A percentile compares a stretch with the other conserved stretches of the same genome.
phyloP scores from a whole-genome alignment of 2,113 vertebrate genomes.

The Cyprinodon variegatus region DNA sequence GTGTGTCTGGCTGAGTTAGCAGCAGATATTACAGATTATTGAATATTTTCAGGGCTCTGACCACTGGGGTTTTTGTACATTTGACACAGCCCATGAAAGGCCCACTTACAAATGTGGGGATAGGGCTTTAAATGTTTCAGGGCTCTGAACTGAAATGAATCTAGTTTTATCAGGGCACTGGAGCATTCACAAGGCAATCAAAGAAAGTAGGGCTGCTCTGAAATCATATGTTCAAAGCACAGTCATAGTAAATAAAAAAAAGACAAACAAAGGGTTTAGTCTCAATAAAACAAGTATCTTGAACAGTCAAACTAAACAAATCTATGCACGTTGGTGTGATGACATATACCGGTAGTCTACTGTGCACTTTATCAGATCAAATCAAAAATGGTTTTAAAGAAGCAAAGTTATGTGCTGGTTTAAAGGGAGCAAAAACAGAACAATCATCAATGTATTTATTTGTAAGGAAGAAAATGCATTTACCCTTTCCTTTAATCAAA shows the following conservation, averaged over 20 bases:
- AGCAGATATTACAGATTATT: conserved; percentile 62
- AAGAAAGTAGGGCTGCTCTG: conserved; percentile 31
- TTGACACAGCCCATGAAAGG: conserved; percentile 65
- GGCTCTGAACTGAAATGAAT: conserved; percentile 55
- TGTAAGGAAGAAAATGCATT: conserved; percentile 60
- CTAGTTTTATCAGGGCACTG: conserved; percentile 50
- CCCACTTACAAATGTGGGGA: conserved; percentile 19
- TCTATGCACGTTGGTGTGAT: neutral
- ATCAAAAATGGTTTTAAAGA: neutral
- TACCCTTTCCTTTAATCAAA: conserved; percentile 62
- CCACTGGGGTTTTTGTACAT: conserved; percentile 50
- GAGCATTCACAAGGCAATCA: conserved; percentile 61
- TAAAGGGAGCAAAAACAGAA: conserved; percentile 63
- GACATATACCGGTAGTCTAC: neutral
- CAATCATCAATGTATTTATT: conserved; percentile 66
- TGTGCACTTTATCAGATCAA: neutral
- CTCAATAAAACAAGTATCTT: conserved; percentile 12
- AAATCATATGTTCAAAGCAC: conserved; percentile 54
- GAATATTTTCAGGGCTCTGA: conserved; percentile 57
- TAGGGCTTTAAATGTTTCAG: conserved; percentile 44
- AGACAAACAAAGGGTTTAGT: conserved; percentile 5
- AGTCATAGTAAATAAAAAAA: conserved; percentile 1
- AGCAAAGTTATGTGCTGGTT: conserved; percentile 23
- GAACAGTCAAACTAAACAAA: neutral
- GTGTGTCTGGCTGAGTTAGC: conserved; percentile 55